Evolutionary conservation across 2,113 vertebrate species (phyloP).

Genomic region (Scophthalmus maximus): DNA sequence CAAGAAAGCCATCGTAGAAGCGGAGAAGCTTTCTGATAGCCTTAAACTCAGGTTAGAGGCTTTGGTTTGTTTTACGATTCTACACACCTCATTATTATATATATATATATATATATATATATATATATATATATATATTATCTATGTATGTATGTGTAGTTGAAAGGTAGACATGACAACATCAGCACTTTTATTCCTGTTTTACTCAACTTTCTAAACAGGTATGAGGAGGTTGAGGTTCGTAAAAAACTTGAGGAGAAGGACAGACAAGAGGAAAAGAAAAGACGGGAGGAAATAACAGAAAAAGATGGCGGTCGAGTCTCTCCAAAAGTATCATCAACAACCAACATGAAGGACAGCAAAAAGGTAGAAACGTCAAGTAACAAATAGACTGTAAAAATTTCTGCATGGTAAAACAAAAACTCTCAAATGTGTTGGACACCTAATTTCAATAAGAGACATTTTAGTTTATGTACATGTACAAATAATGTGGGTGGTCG

Average conservation of each 20-base stretch:
- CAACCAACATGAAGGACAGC: conserved; percentile 85
- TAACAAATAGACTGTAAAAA: background rate
- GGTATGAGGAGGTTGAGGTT: conserved; percentile 98
- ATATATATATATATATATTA: no score
- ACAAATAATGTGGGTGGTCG: background rate
- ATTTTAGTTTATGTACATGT: background rate
- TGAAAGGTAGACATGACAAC: background rate
- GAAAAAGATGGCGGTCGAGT: conserved; percentile 77
- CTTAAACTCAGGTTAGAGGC: conserved; percentile 89
- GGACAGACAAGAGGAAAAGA: conserved; percentile 89
- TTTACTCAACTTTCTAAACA: conserved; percentile 55
- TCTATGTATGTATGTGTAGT: background rate
- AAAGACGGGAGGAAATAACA: conserved; percentile 84
- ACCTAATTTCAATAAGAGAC: background rate
- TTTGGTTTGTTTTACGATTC: background rate
- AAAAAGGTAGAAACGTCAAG: conserved; percentile 79
- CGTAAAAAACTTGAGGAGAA: conserved; percentile 95
- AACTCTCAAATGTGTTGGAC: background rate
- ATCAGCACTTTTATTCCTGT: background rate
- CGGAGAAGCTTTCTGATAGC: conserved; percentile 96
- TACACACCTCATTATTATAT: background rate
- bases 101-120: no score
- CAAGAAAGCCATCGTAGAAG: conserved; percentile 97
- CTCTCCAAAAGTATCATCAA: conserved; percentile 78
- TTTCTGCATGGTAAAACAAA: conserved; percentile 4